Evolutionary conservation across 2,888 invertebrate species (phyloP), one percentile per base, ranked within the genome.

Genomic region (Papilio elwesi): DNA sequence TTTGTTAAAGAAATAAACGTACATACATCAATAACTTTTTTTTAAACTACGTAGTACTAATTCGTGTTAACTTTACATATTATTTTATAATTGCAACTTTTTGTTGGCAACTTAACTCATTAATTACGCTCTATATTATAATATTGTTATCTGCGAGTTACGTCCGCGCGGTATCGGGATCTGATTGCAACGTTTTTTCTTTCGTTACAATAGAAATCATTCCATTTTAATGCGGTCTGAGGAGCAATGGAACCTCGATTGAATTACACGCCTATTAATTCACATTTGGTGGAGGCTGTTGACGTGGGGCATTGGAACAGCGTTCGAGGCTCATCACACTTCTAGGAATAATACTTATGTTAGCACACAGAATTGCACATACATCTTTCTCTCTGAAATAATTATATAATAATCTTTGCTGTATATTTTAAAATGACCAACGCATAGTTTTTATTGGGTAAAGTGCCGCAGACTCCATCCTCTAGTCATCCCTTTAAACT

Each of bases 241-340:
- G 66, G 68, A 68, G 53, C 67, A 63, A 66, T 65, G 72, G 68
- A 74, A 70, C 68, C 76, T 79, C 79, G 84, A 85, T 88, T 84
- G 84, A 87, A 88, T 88, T 88, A 88, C 87, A 87, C 81, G 88
- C 84, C 80, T 85, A 86, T 87, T 87, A 87, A 82, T 83, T 81
- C 80, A 84, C 84, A 86, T 86, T 86, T 77, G 83, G 82, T 72
- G 77, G 78, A 79, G 81, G 80, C 81, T 78, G 74, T 76, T 80
- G 80, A 82, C 83, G 83, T 82, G 81, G 82, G 79, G 76, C 81
- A 79, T 78, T 82, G 78, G 65, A 36, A 59, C 73, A 66, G 59
- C 48, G 59, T 59, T 69, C 73, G 49, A 66, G 26, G 11, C 36
- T 43, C 51, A n/a, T 43, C 38, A 48, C 47, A 48, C 5, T 51